Base-by-base conservation (phyloP, 2,888 invertebrate species). In the Cancer borealis region DNA sequence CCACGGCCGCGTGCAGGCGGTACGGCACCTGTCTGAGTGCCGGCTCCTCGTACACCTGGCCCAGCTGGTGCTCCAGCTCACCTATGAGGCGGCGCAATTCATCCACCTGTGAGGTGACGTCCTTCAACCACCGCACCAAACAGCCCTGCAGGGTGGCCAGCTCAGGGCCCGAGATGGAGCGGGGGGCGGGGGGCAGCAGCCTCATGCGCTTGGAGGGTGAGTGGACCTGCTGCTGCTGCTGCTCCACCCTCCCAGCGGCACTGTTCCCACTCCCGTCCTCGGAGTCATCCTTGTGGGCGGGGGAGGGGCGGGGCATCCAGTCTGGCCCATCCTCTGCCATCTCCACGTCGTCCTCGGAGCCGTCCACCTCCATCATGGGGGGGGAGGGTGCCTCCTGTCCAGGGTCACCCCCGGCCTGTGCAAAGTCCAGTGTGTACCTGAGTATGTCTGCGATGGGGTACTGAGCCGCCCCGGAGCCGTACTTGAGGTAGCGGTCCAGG, bases 1-100 rank as follows among this genome's bases (percentile, higher is more conserved):
- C 97, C 94, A 97, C 96, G 88, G 97, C 97, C 30, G 97, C 97
- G 96, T 97, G 97, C 45, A 97, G 96, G 94, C 96, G 96, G 96
- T 97, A 97, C 4, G 95, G 95, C 39, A 95, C 94, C 90, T 93
- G 90, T 30, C 93, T 84, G 10, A 96, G 92, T 14, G 54, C 92
- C 2, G 96, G 96, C 47, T 96, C 96, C 92, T 94, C 93, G 88
- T 96, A 96, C 95, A 96, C 95, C 39, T 66, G 88, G 30, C 92
- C 30, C 26, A 96, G 91, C 49, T 95, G 92, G 12, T 89, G 60
- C 39, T 96, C 96, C 5, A 96, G 90, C 79, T 95, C 94, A 8
- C 39, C 54, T 30, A 96, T 95, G 79, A 95, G 93, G 12, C 92
- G 79, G 30, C 93, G 91, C 84, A 96, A 93, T 54, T 95, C 91